Conservation (phyloP, 2,797 vertebrate genomes). For the Sternotherus odoratus region DNA sequence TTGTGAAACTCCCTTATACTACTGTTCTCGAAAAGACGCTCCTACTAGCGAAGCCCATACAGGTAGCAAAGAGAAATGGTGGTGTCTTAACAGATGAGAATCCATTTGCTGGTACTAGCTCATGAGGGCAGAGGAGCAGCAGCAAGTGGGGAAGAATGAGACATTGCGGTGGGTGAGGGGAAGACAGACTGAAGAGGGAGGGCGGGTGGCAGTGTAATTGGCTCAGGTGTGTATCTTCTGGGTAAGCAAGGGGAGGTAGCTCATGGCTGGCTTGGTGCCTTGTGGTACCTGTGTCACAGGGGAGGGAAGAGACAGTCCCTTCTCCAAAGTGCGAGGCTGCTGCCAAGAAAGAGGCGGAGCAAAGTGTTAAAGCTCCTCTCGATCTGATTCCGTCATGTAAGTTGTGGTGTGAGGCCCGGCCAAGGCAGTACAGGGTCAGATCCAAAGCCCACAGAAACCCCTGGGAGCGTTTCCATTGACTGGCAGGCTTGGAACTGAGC, state of each 20-base stretch:
- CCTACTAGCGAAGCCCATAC: neutral
- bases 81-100: neutral
- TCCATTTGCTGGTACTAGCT: neutral
- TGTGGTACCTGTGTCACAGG: no score
- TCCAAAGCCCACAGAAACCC: neutral
- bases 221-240: neutral
- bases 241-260: neutral
- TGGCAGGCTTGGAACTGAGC: neutral
- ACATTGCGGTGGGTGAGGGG: neutral
- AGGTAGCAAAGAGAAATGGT: neutral
- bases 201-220: neutral
- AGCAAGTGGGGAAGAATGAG: neutral
- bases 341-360: neutral
- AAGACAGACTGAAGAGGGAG: neutral
- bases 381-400: neutral
- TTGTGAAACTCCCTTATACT: rapidly evolving
- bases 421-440: neutral
- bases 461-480: rapidly evolving
- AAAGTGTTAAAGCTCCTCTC: neutral
- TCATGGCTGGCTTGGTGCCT: neutral
- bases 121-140: neutral
- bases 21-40: neutral
- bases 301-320: neutral
- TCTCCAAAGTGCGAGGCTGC: neutral
- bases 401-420: neutral